Percentiles rank a stretch among this genome's conserved stretches.
Evolutionary conservation across 2,113 vertebrate genomes (phyloP).

Genomic region (Poecilia latipinna): DNA sequence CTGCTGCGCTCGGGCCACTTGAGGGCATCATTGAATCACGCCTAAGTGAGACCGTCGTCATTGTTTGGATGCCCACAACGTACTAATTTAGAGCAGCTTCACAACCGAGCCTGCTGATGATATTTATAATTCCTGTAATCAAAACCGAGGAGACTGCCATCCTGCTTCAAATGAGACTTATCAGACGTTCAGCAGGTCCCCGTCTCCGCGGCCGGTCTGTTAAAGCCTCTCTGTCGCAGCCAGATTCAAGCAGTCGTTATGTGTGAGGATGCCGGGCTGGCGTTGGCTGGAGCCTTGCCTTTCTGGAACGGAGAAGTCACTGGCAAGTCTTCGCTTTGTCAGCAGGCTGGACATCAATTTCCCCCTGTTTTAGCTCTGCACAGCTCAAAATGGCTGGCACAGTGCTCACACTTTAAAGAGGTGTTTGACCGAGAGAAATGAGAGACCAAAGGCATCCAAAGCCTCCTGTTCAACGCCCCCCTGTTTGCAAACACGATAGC

Average conservation of each 20-base stretch:
- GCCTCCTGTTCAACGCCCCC: background rate
- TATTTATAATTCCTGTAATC: slow-evolving; percentile 63
- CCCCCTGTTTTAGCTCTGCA: slow-evolving; percentile 9
- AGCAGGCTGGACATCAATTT: slow-evolving; percentile 33
- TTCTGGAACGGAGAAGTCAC: slow-evolving; percentile 38
- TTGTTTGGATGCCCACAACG: slow-evolving; percentile 8
- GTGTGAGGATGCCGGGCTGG: slow-evolving; percentile 34
- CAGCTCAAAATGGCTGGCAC: slow-evolving; percentile 9
- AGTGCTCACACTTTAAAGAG: slow-evolving; percentile 4
- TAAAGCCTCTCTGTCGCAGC: slow-evolving; percentile 39
- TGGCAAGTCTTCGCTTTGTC: slow-evolving; percentile 43
- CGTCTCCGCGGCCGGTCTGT: slow-evolving; percentile 39
- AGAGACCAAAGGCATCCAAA: slow-evolving; percentile 5
- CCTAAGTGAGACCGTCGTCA: background rate
- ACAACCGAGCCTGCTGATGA: slow-evolving; percentile 42
- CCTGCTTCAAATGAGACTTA: slow-evolving; percentile 49
- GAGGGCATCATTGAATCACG: slow-evolving; percentile 64
- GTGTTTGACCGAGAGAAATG: slow-evolving; percentile 28
- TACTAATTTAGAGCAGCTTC: slow-evolving; percentile 48
- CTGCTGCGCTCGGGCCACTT: slow-evolving; percentile 41
- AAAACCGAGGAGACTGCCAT: slow-evolving; percentile 39
- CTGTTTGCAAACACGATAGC: slow-evolving; percentile 15
- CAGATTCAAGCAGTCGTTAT: slow-evolving; percentile 35
- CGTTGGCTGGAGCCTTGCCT: slow-evolving; percentile 34
- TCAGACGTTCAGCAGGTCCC: slow-evolving; percentile 53